Percentiles rank a stretch among this genome's conserved stretches.
Conservation (phyloP, 2,797 vertebrate species). For the Coluber constrictor region DNA sequence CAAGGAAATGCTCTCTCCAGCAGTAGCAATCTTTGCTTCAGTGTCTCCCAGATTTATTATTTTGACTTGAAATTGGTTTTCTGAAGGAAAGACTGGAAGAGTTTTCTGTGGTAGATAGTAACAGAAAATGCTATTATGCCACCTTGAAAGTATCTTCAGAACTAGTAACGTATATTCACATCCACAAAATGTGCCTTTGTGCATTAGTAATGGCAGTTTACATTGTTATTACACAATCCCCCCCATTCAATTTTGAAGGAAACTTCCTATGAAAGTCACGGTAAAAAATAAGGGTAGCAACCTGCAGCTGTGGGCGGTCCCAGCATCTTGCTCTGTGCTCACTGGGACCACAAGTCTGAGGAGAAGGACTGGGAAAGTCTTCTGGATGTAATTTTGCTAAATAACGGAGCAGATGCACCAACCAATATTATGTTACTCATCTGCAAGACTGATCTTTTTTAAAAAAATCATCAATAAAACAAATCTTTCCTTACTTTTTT, state of each 20-base stretch:
- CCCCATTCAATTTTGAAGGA: not conserved
- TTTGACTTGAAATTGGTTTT: conserved; percentile 79
- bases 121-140: not conserved
- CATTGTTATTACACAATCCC: not conserved
- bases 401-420: not conserved
- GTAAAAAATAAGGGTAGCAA: not conserved
- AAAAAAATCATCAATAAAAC: not conserved
- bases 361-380: not conserved
- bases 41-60: conserved; percentile 76
- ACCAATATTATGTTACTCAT: not conserved
- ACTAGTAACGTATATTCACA: not conserved
- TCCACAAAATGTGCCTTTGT: not conserved
- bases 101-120: conserved; percentile 77
- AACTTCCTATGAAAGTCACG: not conserved
- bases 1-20: not conserved
- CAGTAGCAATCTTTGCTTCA: not conserved
- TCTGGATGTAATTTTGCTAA: not conserved
- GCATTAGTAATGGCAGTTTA: not conserved
- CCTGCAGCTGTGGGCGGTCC: not conserved
- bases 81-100: conserved; percentile 80
- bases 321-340: not conserved
- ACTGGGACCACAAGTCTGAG: not conserved
- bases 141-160: not conserved
- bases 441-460: not conserved
- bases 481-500: not conserved